phyloP scores from a whole-genome alignment of 2,113 vertebrate genomes.

The Calyptommatus sinebrachiatus region DNA sequence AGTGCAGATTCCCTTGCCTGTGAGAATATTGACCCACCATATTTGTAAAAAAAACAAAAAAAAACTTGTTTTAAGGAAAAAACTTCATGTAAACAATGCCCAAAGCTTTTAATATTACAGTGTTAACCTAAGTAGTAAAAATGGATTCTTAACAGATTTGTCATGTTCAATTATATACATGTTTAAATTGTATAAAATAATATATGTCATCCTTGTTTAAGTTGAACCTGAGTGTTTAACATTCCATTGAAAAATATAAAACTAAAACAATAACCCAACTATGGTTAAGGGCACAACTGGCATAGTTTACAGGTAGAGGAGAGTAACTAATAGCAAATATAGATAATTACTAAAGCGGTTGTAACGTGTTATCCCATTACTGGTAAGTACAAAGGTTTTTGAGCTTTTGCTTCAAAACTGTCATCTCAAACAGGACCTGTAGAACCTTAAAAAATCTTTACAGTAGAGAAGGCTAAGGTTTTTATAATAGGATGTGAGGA shows the following conservation, averaged over 20 bases:
- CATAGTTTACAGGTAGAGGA: not conserved
- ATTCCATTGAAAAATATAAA: too few relatives aligned
- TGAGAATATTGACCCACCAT: slow-evolving; percentile 15
- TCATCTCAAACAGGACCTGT: slow-evolving; percentile 59
- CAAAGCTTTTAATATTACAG: slow-evolving; percentile 1
- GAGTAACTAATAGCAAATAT: not conserved
- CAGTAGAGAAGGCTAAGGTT: slow-evolving; percentile 27
- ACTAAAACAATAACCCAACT: too few relatives aligned
- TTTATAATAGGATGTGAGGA: slow-evolving; percentile 33
- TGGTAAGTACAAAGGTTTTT: slow-evolving; percentile 42
- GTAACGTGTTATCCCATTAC: slow-evolving; percentile 59
- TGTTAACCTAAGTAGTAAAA: not conserved
- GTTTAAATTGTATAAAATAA: too few relatives aligned
- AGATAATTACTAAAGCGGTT: slow-evolving; percentile 45
- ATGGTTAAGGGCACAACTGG: too few relatives aligned
- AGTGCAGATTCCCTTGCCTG: not conserved
- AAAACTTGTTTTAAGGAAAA: slow-evolving; percentile 5
- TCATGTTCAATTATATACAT: not conserved
- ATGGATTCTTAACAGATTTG: not conserved
- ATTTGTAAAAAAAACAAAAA: not conserved
- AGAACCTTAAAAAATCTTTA: slow-evolving; percentile 55
- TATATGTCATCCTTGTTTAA: too few relatives aligned
- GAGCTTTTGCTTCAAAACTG: slow-evolving; percentile 54
- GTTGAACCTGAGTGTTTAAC: too few relatives aligned
- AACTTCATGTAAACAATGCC: not conserved